phyloP scores from a whole-genome alignment of 2,888 invertebrate genomes.

The Ochropleura plecta region DNA sequence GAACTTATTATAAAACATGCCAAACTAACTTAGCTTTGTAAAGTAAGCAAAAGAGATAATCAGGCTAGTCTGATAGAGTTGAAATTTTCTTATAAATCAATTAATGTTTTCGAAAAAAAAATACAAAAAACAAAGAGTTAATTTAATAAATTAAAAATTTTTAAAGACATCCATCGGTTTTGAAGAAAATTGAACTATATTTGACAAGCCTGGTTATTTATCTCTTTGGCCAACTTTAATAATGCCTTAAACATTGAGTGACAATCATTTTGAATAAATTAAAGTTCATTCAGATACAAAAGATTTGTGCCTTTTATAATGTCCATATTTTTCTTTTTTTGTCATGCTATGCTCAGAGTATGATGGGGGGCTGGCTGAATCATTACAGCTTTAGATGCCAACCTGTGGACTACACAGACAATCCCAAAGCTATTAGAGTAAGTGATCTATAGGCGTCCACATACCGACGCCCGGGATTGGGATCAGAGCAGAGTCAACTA shows the following conservation, averaged over 20 bases:
- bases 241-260: conserved; percentile 9
- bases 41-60: no score
- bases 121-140: no score
- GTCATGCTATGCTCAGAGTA: conserved; percentile 91
- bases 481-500: conserved; percentile 75
- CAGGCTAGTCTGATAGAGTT: no score
- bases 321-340: conserved; percentile 76
- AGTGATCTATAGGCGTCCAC: conserved; percentile 83
- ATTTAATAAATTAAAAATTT: no score
- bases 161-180: no score
- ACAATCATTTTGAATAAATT: conserved; percentile 4
- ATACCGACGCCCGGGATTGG: conserved; percentile 68
- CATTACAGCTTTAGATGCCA: conserved; percentile 97
- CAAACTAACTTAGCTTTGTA: conserved; percentile 22
- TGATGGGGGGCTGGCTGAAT: conserved; percentile 97
- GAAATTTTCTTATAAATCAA: no score
- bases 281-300: background rate
- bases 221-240: conserved; percentile 6
- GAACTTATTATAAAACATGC: conserved; percentile 14
- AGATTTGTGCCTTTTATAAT: conserved; percentile 24
- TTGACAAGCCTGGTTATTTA: no score
- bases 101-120: no score
- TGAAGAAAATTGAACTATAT: no score
- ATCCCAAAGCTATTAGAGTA: conserved; percentile 95
- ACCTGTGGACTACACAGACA: conserved; percentile 96